Percentiles rank a stretch among this genome's conserved stretches.
phyloP scores from a whole-genome alignment of 2,888 invertebrate genomes.

The Xylota sylvarum region DNA sequence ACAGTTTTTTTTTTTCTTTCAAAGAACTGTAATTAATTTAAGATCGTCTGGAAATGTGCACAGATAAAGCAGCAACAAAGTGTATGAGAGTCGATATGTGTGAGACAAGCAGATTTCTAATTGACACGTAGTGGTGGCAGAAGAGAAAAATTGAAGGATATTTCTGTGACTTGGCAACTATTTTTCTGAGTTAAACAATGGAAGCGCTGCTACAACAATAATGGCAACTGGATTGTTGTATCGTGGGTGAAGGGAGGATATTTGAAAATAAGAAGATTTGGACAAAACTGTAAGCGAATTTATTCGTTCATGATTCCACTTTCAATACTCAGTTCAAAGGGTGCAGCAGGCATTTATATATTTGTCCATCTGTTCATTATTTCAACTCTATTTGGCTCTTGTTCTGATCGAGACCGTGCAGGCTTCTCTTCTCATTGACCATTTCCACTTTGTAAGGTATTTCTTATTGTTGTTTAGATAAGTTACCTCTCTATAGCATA shows the following conservation, averaged over 20 bases:
- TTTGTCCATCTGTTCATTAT: no score
- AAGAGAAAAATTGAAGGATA: slow-evolving; percentile 18
- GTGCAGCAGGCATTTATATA: no score
- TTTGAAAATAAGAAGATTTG: no score
- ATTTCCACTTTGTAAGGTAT: no score
- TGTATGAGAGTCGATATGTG: neutral
- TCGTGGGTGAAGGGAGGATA: neutral
- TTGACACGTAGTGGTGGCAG: slow-evolving; percentile 13
- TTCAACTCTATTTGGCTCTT: no score
- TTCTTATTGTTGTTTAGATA: no score
- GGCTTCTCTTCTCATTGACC: no score
- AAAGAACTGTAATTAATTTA: slow-evolving; percentile 21
- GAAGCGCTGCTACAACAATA: neutral
- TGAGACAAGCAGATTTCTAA: slow-evolving; percentile 14
- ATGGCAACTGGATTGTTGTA: neutral
- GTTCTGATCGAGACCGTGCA: no score
- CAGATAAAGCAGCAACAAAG: neutral
- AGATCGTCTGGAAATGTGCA: slow-evolving; percentile 14
- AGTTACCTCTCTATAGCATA: no score
- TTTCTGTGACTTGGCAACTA: slow-evolving; percentile 13
- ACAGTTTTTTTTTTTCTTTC: neutral
- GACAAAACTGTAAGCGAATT: no score
- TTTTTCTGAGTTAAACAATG: neutral
- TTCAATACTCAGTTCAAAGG: no score
- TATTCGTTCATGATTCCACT: no score